Percentiles rank a stretch among this genome's conserved stretches.
Conservation (phyloP, 2,888 invertebrate genomes). For the Alloscopus bannaensis region DNA sequence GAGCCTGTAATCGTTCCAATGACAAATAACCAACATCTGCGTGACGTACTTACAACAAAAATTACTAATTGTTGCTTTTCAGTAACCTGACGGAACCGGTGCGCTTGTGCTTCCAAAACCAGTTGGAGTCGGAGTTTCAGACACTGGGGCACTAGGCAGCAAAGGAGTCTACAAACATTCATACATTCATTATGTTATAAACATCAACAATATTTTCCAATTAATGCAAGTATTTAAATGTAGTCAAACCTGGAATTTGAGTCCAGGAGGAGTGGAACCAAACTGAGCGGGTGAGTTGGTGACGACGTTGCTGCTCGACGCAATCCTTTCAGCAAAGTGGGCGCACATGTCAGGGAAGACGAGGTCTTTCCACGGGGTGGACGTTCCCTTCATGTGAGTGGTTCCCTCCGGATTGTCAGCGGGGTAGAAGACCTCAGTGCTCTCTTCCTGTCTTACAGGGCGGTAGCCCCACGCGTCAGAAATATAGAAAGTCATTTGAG, state of each 20-base stretch:
- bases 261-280: conserved; percentile 8
- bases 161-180: too few species aligned
- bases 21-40: too few species aligned
- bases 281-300: conserved; percentile 36
- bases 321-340: conserved; percentile 59
- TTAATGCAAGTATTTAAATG: too few species aligned
- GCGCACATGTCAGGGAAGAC: conserved; percentile 85
- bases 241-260: conserved; percentile 29
- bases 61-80: too few species aligned
- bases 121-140: not conserved
- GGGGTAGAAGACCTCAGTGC: conserved; percentile 81
- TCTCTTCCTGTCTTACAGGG: conserved; percentile 82
- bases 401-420: conserved; percentile 73
- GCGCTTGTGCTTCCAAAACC: not conserved
- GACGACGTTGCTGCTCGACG: conserved; percentile 52
- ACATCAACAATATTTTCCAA: too few species aligned
- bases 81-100: conserved; percentile 18
- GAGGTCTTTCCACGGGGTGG: conserved; percentile 82
- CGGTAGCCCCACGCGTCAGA: conserved; percentile 87
- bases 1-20: conserved; percentile 38
- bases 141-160: too few species aligned
- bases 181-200: too few species aligned
- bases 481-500: conserved; percentile 83
- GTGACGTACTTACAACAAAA: too few species aligned
- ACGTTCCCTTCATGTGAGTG: conserved; percentile 76